Base-by-base conservation (phyloP, 2,113 vertebrate species). In the Dromiciops gliroides region DNA sequence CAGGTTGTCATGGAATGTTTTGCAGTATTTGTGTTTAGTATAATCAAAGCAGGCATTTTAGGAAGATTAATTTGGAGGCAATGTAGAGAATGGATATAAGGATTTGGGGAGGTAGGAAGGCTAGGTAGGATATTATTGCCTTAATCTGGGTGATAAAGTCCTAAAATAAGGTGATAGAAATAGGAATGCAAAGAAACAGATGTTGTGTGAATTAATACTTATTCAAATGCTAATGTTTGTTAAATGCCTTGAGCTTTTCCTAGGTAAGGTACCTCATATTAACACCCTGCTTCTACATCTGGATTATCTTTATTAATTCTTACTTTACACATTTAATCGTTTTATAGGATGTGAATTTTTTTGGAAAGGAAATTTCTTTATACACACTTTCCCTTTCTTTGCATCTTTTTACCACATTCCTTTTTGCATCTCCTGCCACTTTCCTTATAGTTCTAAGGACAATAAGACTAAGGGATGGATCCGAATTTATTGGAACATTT, bases 401-500 rank as follows among this genome's bases (percentile, higher is more conserved):
- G n/a, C 9, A 91, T 10, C 12, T 90, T 3, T 31, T 51, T n/a
- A 1, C 0, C 28, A 75, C 28, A 60, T 48, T 28, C 75, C 0
- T 60, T 49, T 94, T 50, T 90, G 37, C 11, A 96, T 89, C 92
- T 91, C 50, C 50, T 44, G 28, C 93, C 31, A 2, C 49, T 50
- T 92, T 92, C 22, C 51, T 2, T 75, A 90, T 67, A 44, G 25
- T 90, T 48, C 90, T 49, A 89, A n/a, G 26, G 12, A 96, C 23
- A 37, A 93, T 51, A 48, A 93, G 53, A 94, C 31, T 50, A 1
- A 44, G 44, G 9, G 50, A 23, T 75, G 28, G 2, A 83, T 90
- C n/a, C 92, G 2, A 95, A 93, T 75, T 31, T 49, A 47, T 50
- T 51, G 67, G 83, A 91, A 92, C 88, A 90, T 52, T 90, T 95